Conservation (phyloP, 2,888 invertebrate genomes). For the Laspeyria flexula region DNA sequence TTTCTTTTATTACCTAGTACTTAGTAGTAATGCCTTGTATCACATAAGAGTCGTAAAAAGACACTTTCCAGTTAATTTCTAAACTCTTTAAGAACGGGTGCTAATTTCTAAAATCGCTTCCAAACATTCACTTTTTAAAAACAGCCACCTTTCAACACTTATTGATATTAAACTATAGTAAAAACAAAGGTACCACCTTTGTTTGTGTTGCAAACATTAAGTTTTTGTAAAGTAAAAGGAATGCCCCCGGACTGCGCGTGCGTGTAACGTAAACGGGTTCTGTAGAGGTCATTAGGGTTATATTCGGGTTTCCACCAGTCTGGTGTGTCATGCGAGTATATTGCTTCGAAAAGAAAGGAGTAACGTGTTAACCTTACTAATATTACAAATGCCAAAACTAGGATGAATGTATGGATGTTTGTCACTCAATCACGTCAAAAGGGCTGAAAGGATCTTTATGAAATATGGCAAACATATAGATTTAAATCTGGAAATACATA, state of each 20-base stretch:
- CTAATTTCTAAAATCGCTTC: neutral
- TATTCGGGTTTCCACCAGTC: slow-evolving; percentile 44
- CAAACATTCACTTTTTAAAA: neutral
- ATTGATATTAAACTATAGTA: slow-evolving; percentile 12
- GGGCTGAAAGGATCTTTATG: too few relatives aligned
- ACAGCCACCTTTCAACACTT: slow-evolving; percentile 1
- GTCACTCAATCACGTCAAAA: too few relatives aligned
- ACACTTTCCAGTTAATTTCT: neutral
- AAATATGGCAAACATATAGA: too few relatives aligned
- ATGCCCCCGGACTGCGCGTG: slow-evolving; percentile 26
- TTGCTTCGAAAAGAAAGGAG: too few relatives aligned
- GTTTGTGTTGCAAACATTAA: slow-evolving; percentile 13
- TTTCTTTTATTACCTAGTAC: too few relatives aligned
- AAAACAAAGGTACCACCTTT: slow-evolving; percentile 22
- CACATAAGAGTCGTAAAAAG: too few relatives aligned
- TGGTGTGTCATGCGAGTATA: slow-evolving; percentile 14
- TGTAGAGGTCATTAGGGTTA: slow-evolving; percentile 56
- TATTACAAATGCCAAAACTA: too few relatives aligned
- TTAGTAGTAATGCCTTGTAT: too few relatives aligned
- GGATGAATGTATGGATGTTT: too few relatives aligned
- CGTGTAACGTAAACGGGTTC: slow-evolving; percentile 51
- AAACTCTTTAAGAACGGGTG: neutral
- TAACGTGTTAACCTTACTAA: too few relatives aligned
- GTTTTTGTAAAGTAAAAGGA: slow-evolving; percentile 39
- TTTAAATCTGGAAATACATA: too few relatives aligned